Evolutionary conservation across 2,888 invertebrate species (phyloP).

Genomic region (Tipula lateralis): DNA sequence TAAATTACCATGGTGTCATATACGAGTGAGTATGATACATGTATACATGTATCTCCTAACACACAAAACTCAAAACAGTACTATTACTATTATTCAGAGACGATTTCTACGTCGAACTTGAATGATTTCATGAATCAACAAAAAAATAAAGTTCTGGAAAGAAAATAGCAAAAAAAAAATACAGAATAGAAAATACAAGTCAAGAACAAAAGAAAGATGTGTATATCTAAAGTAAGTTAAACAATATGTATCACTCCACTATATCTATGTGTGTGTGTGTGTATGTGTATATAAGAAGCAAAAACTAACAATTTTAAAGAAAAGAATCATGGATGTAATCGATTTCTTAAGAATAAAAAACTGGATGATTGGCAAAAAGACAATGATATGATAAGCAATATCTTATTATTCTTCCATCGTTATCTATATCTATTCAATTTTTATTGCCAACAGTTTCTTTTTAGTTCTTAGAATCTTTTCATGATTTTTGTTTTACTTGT

Average conservation of each 20-base stretch:
- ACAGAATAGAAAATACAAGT: neutral
- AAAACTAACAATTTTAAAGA: constrained; percentile 13
- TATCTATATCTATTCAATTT: constrained; percentile 7
- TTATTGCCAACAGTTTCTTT: constrained; percentile 11
- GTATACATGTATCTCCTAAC: neutral
- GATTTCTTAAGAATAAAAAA: neutral
- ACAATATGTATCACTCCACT: constrained; percentile 1
- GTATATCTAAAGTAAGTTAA: neutral
- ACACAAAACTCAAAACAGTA: neutral
- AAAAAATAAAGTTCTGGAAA: neutral
- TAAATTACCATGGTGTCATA: neutral
- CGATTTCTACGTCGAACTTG: neutral
- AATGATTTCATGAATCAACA: constrained; percentile 24
- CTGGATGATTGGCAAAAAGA: constrained; percentile 19
- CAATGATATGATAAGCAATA: constrained; percentile 24
- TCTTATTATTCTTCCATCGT: constrained; percentile 19
- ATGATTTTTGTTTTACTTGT: neutral
- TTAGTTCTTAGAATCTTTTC: neutral
- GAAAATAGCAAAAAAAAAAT: neutral
- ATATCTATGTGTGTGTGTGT: no score
- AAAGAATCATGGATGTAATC: neutral
- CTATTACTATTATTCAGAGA: neutral
- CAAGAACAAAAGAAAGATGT: neutral
- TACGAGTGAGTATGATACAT: neutral
- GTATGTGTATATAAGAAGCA: neutral